Evolutionary conservation across 2,888 invertebrate genomes (phyloP), one percentile per base, ranked within the genome.

Genomic region (Agrotis segetum): DNA sequence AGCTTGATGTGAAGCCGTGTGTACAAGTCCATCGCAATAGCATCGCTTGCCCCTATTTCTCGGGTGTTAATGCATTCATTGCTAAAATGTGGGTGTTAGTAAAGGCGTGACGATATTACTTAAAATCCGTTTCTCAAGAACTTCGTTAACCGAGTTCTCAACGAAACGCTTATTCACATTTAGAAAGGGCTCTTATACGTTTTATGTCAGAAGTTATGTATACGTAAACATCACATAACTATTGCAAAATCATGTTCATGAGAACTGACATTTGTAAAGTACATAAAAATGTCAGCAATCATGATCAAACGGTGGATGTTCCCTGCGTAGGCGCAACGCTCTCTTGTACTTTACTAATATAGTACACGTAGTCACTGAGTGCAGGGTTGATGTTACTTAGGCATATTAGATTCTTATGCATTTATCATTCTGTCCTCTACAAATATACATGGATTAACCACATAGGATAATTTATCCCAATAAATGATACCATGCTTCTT

Each of bases 321-420:
- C 58, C 73, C 62, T 67, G 83, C 77, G 85, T 89, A 89, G 89
- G 89, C 87, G 88, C 87, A 79, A 66, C 62, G 59, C 46, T 72
- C 73, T 66, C 69, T 71, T 64, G 77, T 79, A 66, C 72, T 71
- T 68, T 67, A 65, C 40, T 75, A 67, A 79, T 76, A 59, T 64
- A 56, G 55, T 44, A 68, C 50, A 70, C 67, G 50, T 74, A 68
- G 9, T 52, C 47, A 14, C 58, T 47, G 52, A 47, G 50, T 21
- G 6, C 71, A 85, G 83, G 84, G 85, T 67, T 85, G 81, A 46
- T 49, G 24, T 49, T 64, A 46, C 55, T 50, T 40, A 60, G n/a
- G 47, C 46, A 16, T 11, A 2, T 40, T 11, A 40, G 40, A 34
- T 7, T 34, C 7, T 7, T 6, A 34, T 29, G 6, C 29, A 29